Conservation (phyloP, 2,888 invertebrate genomes). For the Volucella inflata region DNA sequence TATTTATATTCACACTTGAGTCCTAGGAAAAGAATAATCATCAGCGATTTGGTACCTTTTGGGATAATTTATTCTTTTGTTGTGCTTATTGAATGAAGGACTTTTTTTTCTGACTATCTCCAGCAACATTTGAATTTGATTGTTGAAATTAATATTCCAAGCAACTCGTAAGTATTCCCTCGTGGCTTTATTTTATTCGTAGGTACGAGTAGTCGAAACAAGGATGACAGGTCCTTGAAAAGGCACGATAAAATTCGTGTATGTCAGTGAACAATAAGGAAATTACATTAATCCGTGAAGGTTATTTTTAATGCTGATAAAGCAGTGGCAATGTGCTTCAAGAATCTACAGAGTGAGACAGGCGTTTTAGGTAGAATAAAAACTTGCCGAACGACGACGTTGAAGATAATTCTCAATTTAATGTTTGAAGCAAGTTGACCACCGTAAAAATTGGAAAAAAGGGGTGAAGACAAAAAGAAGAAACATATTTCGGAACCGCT, state of each 20-base stretch:
- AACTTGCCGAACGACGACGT: too few species aligned
- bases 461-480: too few species aligned
- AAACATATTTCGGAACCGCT: too few species aligned
- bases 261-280: background rate
- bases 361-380: too few species aligned
- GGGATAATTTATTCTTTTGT: conserved; percentile 33
- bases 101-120: background rate
- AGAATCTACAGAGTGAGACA: conserved; percentile 22
- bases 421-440: too few species aligned
- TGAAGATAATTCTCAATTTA: too few species aligned
- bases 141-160: conserved; percentile 43
- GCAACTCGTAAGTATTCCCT: background rate
- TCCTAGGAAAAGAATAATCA: background rate
- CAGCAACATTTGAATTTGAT: conserved; percentile 7
- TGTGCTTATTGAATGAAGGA: conserved; percentile 35
- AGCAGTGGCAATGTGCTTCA: conserved; percentile 3
- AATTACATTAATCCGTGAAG: conserved; percentile 9
- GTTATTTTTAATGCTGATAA: conserved; percentile 27
- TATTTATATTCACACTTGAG: conserved; percentile 2
- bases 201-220: conserved; percentile 13
- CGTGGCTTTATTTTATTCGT: background rate
- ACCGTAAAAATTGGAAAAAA: too few species aligned
- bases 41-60: conserved; percentile 25
- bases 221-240: conserved; percentile 26
- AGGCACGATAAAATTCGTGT: background rate